phyloP scores from a whole-genome alignment of 2,113 vertebrate genomes.

The Dolichotis patagonum region DNA sequence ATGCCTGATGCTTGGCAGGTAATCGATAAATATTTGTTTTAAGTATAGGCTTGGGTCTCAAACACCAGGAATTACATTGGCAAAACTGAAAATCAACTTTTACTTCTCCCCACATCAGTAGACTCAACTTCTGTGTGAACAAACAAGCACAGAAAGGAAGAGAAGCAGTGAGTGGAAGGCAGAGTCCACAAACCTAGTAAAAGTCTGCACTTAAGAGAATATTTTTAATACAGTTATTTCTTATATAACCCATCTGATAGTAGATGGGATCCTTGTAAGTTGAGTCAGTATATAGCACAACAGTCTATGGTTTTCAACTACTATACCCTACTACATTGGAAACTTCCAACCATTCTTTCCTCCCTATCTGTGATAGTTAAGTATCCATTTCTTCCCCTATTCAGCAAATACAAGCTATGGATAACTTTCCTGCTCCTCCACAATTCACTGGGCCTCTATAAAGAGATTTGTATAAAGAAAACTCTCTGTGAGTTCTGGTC shows the following conservation, averaged over 20 bases:
- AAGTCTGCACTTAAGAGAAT: neutral
- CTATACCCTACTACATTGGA: neutral
- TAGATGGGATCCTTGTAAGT: neutral
- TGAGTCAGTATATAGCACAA: neutral
- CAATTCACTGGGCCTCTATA: neutral
- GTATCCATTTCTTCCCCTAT: neutral
- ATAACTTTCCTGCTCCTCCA: neutral
- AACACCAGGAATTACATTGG: neutral
- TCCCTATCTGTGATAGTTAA: neutral
- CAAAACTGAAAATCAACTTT: neutral
- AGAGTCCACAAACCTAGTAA: neutral
- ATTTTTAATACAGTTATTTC: neutral
- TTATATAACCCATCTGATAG: neutral
- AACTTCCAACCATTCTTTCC: neutral
- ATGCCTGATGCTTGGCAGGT: neutral
- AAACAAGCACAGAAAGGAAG: neutral
- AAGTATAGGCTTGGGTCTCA: neutral
- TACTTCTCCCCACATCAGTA: neutral
- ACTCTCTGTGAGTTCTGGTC: neutral
- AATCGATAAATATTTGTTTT: neutral
- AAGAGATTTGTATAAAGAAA: neutral
- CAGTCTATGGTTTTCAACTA: neutral
- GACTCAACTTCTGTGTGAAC: neutral
- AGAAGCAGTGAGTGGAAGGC: neutral
- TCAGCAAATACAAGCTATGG: neutral